phyloP scores from a whole-genome alignment of 2,113 vertebrate genomes.

The Danionella cerebrum region DNA sequence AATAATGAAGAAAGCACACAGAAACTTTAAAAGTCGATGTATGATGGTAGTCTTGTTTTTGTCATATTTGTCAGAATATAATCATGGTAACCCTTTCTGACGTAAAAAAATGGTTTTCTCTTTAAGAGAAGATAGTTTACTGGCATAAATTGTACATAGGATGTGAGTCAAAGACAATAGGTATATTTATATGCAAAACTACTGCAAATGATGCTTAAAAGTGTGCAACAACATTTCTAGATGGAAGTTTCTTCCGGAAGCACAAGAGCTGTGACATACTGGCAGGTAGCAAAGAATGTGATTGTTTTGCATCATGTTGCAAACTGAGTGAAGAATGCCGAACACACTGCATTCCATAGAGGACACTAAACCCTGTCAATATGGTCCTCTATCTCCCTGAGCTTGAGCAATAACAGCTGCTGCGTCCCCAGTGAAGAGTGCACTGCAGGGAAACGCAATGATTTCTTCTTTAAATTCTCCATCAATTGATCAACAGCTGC shows the following conservation, averaged over 20 bases:
- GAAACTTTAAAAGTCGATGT: too few species aligned
- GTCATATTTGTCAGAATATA: too few species aligned
- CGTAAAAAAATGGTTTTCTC: too few species aligned
- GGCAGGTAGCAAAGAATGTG: neutral
- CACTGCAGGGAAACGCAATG: constrained; percentile 15
- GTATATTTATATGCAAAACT: too few species aligned
- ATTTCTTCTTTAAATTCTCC: constrained; percentile 12
- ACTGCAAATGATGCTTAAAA: too few species aligned
- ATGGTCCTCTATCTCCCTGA: neutral
- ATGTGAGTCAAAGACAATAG: too few species aligned
- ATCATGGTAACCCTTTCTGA: too few species aligned
- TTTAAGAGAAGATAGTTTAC: too few species aligned
- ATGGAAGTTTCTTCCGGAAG: neutral
- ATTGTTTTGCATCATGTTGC: neutral
- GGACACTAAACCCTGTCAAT: constrained; percentile 7
- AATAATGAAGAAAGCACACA: too few species aligned
- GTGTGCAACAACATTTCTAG: too few species aligned
- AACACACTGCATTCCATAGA: neutral
- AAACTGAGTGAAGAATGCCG: neutral
- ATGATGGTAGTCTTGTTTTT: too few species aligned
- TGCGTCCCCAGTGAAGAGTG: constrained; percentile 1
- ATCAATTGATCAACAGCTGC: constrained; percentile 28
- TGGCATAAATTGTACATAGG: too few species aligned
- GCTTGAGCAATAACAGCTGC: constrained; percentile 17
- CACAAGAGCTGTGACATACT: neutral